phyloP scores from a whole-genome alignment of 2,113 vertebrate species.

The Propithecus coquereli region DNA sequence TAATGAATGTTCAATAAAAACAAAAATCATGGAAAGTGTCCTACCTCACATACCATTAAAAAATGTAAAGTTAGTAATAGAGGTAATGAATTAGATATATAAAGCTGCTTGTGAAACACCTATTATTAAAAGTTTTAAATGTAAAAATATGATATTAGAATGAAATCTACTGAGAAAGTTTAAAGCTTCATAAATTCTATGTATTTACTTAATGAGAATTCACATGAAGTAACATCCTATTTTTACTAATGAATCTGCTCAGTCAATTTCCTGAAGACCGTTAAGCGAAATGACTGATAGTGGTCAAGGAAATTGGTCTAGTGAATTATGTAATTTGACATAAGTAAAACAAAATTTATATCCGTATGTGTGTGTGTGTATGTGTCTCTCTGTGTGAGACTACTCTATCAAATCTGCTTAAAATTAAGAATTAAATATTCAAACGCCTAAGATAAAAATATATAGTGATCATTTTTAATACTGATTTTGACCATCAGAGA shows the following conservation, averaged over 20 bases:
- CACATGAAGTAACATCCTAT: background rate
- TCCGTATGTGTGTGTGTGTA: background rate
- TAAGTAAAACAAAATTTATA: background rate
- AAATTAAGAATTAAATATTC: background rate
- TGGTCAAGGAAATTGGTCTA: background rate
- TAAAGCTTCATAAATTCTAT: background rate
- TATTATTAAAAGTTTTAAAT: background rate
- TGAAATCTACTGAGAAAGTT: background rate
- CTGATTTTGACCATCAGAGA: background rate
- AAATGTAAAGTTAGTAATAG: background rate
- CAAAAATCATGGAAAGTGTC: background rate
- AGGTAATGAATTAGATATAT: background rate
- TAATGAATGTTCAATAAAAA: background rate
- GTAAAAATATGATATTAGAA: background rate
- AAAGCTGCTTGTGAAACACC: rapidly evolving
- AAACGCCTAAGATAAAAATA: background rate
- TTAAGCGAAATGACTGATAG: background rate
- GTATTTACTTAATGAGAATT: background rate
- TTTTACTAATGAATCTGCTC: background rate
- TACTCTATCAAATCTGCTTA: background rate
- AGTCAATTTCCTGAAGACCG: background rate
- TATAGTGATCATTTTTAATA: background rate
- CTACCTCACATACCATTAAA: background rate
- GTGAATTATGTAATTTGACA: background rate
- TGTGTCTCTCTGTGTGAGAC: background rate